phyloP scores from a whole-genome alignment of 2,797 vertebrate species.

The Anguilla marmorata region DNA sequence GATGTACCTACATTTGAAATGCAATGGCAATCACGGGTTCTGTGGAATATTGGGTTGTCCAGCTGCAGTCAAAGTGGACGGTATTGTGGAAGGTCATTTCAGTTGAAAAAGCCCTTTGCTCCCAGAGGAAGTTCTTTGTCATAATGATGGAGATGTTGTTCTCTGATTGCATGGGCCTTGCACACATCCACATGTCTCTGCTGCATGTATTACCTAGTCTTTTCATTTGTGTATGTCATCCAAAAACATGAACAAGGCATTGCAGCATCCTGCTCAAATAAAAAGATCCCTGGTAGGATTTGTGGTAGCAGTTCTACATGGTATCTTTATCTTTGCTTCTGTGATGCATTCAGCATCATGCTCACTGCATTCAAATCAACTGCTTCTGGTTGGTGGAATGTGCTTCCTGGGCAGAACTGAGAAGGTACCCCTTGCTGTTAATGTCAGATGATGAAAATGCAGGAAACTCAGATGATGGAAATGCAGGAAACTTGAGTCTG shows the following conservation, averaged over 20 bases:
- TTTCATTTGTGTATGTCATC: not conserved
- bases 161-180: not conserved
- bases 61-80: not conserved
- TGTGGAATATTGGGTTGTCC: not conserved
- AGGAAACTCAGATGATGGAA: not conserved
- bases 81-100: not conserved
- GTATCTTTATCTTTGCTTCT: not conserved
- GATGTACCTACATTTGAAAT: not conserved
- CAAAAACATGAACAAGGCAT: not conserved
- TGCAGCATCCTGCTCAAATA: not conserved
- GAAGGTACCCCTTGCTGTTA: not conserved
- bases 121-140: not conserved
- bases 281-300: not conserved
- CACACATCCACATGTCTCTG: not conserved
- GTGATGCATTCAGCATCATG: not conserved
- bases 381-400: not conserved
- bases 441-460: not conserved
- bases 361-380: not conserved
- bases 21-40: not conserved
- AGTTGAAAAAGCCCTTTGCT: not conserved
- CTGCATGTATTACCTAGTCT: not conserved
- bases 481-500: not conserved
- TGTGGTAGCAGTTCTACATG: not conserved
- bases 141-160: no score
- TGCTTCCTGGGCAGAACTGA: not conserved